Evolutionary conservation across 2,797 vertebrate genomes (phyloP).

Genomic region (Cirrhinus mrigala): DNA sequence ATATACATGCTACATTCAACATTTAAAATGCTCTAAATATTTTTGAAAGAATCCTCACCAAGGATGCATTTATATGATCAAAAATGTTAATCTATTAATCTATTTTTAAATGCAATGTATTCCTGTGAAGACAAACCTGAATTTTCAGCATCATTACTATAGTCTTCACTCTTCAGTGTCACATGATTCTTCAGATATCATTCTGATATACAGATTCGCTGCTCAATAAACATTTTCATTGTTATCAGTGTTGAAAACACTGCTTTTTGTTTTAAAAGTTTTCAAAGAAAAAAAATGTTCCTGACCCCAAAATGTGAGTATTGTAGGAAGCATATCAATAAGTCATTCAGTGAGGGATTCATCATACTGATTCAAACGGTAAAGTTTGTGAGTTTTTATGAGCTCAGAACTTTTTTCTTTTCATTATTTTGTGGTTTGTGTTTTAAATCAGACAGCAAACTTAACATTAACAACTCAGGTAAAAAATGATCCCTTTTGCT

Average conservation of each 20-base stretch:
- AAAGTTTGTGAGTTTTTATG: not conserved
- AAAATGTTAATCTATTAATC: not conserved
- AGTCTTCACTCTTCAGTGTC: not conserved
- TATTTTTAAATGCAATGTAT: not conserved
- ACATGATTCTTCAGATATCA: not conserved
- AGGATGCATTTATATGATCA: not conserved
- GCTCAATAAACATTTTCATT: not conserved
- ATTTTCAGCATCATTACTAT: not conserved
- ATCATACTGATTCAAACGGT: not conserved
- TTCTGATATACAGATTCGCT: not conserved
- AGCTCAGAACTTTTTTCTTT: not conserved
- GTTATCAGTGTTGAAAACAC: not conserved
- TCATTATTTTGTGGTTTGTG: not conserved
- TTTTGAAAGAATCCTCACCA: not conserved
- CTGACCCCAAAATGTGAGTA: not conserved
- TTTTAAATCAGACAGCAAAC: conserved; percentile 10
- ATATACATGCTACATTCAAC: not conserved
- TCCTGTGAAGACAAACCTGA: not conserved
- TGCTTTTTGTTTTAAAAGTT: not conserved
- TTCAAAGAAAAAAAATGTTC: not conserved
- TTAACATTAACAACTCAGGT: conserved; percentile 7
- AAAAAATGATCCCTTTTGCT: not conserved
- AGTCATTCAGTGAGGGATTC: not conserved
- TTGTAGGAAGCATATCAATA: not conserved
- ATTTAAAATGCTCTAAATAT: not conserved